These are phyloP conservation scores for Caenorhabditis panamensis DNA, from an alignment of 2,888 invertebrate species.

Conservation along the genomic window DNA sequence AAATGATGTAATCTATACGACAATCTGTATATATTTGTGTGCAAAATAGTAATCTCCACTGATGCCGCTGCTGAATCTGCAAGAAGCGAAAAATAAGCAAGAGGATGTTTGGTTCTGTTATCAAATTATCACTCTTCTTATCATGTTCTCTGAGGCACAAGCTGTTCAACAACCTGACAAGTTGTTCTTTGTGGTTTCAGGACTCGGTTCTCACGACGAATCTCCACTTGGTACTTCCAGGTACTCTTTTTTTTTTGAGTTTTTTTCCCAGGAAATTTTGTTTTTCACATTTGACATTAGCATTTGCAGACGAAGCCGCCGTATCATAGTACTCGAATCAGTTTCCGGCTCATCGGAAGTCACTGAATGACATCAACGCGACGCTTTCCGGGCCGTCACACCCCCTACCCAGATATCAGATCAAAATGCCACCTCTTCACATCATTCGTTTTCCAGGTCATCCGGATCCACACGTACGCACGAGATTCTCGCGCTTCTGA, in stretches of 20 bases:
- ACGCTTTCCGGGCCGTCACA: constrained; percentile 32
- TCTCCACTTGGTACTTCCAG: constrained; percentile 17
- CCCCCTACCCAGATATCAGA: constrained; percentile 25
- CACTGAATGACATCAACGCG: constrained; percentile 28
- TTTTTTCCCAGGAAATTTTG: constrained; percentile 35
- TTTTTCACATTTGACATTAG: neutral
- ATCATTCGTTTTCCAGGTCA: constrained; percentile 19
- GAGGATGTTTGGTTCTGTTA: no score
- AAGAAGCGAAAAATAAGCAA: neutral
- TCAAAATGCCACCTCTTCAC: constrained; percentile 26
- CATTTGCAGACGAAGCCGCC: constrained; percentile 14
- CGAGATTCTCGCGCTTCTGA: neutral
- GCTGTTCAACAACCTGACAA: no score
- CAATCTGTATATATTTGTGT: no score
- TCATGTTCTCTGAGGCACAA: no score
- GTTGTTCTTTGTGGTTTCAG: constrained; percentile 3
- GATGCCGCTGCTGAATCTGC: neutral
- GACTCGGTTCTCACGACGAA: no score
- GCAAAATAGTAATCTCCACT: no score
- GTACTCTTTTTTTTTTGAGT: constrained; percentile 11
- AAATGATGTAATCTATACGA: no score
- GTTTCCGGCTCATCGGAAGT: constrained; percentile 38
- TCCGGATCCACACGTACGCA: constrained; percentile 33
- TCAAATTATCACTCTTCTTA: no score
- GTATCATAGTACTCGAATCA: constrained; percentile 31